A percentile compares a stretch with the other conserved stretches of the same genome.
phyloP scores from a whole-genome alignment of 2,797 vertebrate species.

The Loriculus beryllinus region DNA sequence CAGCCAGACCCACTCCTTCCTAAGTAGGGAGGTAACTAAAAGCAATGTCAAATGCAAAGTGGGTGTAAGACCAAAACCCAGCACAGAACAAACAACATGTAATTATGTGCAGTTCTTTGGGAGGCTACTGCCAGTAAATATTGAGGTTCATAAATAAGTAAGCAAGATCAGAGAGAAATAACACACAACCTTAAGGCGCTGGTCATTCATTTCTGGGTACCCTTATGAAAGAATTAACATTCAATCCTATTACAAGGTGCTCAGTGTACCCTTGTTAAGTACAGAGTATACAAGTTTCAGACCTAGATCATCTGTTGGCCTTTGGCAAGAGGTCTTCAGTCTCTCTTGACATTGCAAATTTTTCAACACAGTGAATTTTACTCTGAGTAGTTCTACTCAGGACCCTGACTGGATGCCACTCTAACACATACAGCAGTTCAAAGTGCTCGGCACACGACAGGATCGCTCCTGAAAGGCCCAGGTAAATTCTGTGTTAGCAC shows the following conservation, averaged over 20 bases:
- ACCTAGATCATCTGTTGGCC: neutral
- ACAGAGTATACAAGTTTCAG: neutral
- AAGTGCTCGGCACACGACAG: neutral
- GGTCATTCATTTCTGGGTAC: neutral
- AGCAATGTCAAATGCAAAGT: neutral
- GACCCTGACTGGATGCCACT: neutral
- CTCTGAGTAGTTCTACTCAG: neutral
- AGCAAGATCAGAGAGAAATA: neutral
- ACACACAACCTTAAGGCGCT: neutral
- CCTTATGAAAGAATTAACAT: neutral
- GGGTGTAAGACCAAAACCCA: neutral
- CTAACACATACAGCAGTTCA: neutral
- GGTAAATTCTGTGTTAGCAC: neutral
- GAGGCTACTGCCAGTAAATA: neutral
- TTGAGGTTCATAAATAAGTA: neutral
- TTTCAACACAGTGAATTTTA: neutral
- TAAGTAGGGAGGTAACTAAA: neutral
- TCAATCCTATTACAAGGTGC: neutral
- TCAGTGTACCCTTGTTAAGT: fast-evolving
- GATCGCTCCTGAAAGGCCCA: fast-evolving
- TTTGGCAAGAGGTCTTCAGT: neutral
- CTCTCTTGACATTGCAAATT: neutral
- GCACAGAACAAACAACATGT: neutral
- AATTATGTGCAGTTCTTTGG: neutral
- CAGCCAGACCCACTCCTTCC: neutral